Base-by-base conservation (phyloP, 2,113 vertebrate species). In the Myiozetetes cayanensis region DNA sequence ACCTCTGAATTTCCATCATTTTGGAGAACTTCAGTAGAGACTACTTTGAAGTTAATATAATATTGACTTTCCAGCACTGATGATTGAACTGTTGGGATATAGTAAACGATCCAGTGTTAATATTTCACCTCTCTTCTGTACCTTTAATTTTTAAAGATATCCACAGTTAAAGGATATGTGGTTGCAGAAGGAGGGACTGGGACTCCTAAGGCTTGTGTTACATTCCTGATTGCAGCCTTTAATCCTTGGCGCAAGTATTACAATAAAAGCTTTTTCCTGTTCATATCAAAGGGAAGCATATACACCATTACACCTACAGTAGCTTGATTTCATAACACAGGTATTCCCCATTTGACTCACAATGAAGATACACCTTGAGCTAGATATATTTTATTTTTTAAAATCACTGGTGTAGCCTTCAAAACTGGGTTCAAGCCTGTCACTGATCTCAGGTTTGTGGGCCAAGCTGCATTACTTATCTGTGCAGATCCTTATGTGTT, bases 51-150 rank as follows among this genome's bases (percentile, higher is more conserved):
- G 92, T 83, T 94, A 95, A 96, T 95, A 74, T 50, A 87, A 71
- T 90, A 95, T 89, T 90, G 93, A 94, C 95, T 97, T 96, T 86
- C 93, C 89, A 91, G 85, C 85, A 91, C 30, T n/a, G 59, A 89
- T 90, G 91, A 93, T 66, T 95, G 85, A 96, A 85, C 91, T 88
- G 85, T 30, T 89, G 74, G 9, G 73, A 79, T 72, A 65, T 0
- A 82, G 80, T 39, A 79, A 95, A 85, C 2, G 14, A 92, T 65
- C 33, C 37, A n/a, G 56, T 75, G 71, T 55, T 96, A 90, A 53
- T 85, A 90, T 80, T 93, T 92, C 68, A 89, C 39, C 47, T 89
- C 74, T 35, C 46, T 66, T 82, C 83, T 82, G 30, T 25, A 76
- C 66, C 68, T 49, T 73, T 88, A 59, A 55, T 68, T 85, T 95